phyloP scores from a whole-genome alignment of 2,797 vertebrate species.

The Phoxinus dragarum region DNA sequence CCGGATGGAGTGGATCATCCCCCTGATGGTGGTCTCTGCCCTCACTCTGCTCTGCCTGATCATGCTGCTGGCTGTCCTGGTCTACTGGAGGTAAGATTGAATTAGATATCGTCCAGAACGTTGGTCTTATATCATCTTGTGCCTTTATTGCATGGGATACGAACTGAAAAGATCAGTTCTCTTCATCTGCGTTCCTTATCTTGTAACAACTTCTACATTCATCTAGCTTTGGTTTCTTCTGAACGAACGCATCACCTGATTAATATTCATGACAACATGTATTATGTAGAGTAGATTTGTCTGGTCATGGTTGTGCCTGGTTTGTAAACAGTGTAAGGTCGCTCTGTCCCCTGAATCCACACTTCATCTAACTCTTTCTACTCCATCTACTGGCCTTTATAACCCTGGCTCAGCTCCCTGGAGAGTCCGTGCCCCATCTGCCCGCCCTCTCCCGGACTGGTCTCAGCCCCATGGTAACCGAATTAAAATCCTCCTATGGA shows the following conservation, averaged over 20 bases:
- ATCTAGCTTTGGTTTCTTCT: neutral
- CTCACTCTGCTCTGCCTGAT: constrained; percentile 96
- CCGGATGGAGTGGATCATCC: constrained; percentile 97
- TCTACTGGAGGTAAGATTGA: constrained; percentile 95
- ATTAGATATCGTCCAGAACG: neutral
- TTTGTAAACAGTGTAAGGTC: constrained; percentile 18
- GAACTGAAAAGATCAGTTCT: neutral
- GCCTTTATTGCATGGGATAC: neutral
- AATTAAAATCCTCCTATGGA: constrained; percentile 42
- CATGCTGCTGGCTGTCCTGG: constrained; percentile 92
- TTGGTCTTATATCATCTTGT: neutral
- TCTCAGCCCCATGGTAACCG: constrained; percentile 35
- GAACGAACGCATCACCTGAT: neutral
- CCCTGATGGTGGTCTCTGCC: constrained; percentile 94
- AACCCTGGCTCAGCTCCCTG: constrained; percentile 38
- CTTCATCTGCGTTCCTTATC: neutral
- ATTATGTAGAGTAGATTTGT: constrained; percentile 1
- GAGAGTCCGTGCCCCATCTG: constrained; percentile 47
- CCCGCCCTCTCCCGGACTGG: constrained; percentile 25
- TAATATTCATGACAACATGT: constrained; percentile 34
- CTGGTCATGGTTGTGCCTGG: neutral
- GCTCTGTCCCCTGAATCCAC: constrained; percentile 36
- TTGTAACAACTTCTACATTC: constrained; percentile 1
- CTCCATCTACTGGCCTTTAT: constrained; percentile 41
- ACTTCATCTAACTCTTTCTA: constrained; percentile 34